Evolutionary conservation across 2,797 vertebrate species (phyloP).

Genomic region (Macrochelys suwanniensis): DNA sequence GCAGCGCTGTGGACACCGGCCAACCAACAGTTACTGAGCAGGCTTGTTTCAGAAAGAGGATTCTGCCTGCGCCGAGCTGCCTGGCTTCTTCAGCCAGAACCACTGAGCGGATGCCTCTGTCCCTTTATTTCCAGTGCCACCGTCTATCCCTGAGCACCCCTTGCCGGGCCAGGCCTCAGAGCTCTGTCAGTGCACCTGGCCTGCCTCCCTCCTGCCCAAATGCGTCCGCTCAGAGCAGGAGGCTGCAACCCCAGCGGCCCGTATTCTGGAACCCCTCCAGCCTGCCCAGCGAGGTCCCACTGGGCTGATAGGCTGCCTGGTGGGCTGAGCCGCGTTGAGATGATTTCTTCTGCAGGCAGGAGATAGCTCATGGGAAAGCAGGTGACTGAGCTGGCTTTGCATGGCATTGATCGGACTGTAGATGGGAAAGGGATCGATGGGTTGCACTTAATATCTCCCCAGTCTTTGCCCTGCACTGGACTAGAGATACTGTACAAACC

Average conservation of each 20-base stretch:
- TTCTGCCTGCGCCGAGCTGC: background rate
- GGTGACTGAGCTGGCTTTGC: background rate
- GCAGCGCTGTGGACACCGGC: background rate
- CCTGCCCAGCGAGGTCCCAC: background rate
- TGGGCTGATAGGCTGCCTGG: background rate
- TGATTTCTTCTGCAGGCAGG: background rate
- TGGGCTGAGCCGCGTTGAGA: background rate
- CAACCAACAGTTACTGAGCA: background rate
- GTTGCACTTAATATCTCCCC: background rate
- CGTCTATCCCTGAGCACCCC: background rate
- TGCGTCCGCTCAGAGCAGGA: background rate
- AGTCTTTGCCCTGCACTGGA: background rate
- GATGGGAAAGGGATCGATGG: background rate
- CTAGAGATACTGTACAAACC: background rate
- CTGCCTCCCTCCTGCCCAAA: background rate
- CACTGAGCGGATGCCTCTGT: background rate
- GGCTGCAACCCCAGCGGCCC: background rate
- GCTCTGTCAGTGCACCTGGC: background rate
- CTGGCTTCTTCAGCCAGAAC: background rate
- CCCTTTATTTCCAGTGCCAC: rapidly evolving
- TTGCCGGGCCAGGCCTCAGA: background rate
- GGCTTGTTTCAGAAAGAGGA: background rate
- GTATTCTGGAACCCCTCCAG: background rate
- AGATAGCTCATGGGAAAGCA: background rate
- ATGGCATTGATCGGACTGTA: background rate